Percentiles rank a stretch among this genome's conserved stretches.
These are phyloP conservation scores for Myotis pilosus DNA, from an alignment of 2,797 vertebrate genomes.

Conservation along the genomic window DNA sequence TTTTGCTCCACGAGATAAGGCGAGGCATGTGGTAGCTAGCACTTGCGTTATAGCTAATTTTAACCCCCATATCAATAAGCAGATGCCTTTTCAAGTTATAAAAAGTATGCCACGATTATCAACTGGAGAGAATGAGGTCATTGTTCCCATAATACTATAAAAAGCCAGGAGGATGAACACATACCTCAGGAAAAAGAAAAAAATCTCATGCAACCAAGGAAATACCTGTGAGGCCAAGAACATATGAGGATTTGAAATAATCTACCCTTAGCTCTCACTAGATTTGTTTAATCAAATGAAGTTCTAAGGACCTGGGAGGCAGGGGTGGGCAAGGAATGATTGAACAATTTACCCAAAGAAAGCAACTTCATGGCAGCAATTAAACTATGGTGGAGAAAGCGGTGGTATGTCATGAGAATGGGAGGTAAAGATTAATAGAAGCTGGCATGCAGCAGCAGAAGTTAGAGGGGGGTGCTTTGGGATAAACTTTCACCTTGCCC, in stretches of 20 bases:
- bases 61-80: conserved; percentile 85
- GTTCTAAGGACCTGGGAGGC: neutral
- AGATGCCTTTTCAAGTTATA: conserved; percentile 83
- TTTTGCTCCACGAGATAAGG: conserved; percentile 77
- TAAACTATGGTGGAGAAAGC: neutral
- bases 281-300: neutral
- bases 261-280: neutral
- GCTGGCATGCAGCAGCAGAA: neutral
- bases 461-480: neutral
- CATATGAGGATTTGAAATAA: neutral
- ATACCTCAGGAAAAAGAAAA: conserved; percentile 20
- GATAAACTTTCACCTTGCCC: neutral
- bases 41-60: conserved; percentile 84
- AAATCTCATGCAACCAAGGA: conserved; percentile 41
- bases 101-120: conserved; percentile 83
- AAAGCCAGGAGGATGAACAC: conserved; percentile 79
- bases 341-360: neutral
- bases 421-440: neutral
- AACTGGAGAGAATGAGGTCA: conserved; percentile 84
- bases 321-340: neutral
- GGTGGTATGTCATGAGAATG: neutral
- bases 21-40: conserved; percentile 65
- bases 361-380: neutral
- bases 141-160: conserved; percentile 80
- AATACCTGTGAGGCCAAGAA: conserved; percentile 35